Conservation (phyloP, 1,140 invertebrate species). For the Ptiloglossa arizonensis region DNA sequence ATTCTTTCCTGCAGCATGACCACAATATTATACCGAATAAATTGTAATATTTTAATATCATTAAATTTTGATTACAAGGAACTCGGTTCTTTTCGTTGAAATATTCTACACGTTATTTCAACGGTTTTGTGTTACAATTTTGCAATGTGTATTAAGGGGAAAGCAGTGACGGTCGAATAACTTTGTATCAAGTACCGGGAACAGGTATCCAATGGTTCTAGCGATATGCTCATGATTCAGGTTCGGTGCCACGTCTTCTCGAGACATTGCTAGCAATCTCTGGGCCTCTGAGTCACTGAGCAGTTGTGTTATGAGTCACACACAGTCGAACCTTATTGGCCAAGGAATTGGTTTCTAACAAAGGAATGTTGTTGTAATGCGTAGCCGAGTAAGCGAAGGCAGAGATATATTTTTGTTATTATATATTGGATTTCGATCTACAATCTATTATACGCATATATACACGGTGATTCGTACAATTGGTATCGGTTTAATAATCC, state of each 20-base stretch:
- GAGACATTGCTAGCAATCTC: slow-evolving; percentile 74
- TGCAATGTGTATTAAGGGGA: not conserved
- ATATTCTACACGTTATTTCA: not conserved
- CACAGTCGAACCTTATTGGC: slow-evolving; percentile 66
- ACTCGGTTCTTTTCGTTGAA: not conserved
- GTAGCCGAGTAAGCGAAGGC: slow-evolving; percentile 23
- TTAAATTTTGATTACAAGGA: not conserved
- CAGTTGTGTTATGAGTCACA: slow-evolving; percentile 70
- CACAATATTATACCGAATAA: slow-evolving; percentile 5
- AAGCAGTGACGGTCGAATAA: not conserved
- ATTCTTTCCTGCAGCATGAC: not conserved
- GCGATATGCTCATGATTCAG: slow-evolving; percentile 37
- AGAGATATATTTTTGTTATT: slow-evolving; percentile 10
- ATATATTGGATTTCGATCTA: not conserved
- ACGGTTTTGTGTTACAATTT: no score
- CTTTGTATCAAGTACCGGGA: not conserved
- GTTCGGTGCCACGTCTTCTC: slow-evolving; percentile 57
- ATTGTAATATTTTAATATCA: slow-evolving; percentile 21
- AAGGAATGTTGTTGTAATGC: slow-evolving; percentile 74
- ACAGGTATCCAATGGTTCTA: not conserved
- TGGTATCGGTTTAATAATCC: no score
- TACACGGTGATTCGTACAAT: no score
- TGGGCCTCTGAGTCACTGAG: slow-evolving; percentile 73
- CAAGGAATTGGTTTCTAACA: slow-evolving; percentile 75
- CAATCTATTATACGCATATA: not conserved